phyloP scores from a whole-genome alignment of 2,888 invertebrate genomes.

The Leptinotarsa rubiginosa region DNA sequence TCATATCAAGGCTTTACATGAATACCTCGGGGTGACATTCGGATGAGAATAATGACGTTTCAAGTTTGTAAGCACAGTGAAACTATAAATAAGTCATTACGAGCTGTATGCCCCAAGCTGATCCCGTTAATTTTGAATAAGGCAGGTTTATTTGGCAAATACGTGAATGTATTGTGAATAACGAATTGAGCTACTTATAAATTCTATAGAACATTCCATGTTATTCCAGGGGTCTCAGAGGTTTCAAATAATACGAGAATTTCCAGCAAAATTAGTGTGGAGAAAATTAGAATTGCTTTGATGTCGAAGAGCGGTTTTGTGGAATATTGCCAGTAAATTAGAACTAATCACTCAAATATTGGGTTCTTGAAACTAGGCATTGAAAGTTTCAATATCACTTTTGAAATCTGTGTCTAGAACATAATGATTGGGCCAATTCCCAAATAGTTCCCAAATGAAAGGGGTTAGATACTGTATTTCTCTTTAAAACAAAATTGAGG shows the following conservation, averaged over 20 bases:
- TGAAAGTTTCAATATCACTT: no score
- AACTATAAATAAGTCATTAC: background rate
- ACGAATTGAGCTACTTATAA: background rate
- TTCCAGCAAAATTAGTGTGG: background rate
- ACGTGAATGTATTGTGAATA: background rate
- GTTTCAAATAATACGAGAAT: background rate
- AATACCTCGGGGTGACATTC: background rate
- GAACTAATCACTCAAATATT: no score
- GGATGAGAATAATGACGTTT: background rate
- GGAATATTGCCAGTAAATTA: no score
- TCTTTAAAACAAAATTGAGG: no score
- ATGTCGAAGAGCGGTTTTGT: no score
- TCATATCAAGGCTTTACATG: no score
- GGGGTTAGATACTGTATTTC: no score
- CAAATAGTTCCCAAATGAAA: no score
- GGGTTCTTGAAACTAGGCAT: no score
- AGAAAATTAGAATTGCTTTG: background rate
- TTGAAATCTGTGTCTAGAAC: no score
- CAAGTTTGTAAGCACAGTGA: background rate
- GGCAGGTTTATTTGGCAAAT: background rate
- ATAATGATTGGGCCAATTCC: no score
- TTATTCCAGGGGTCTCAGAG: no score
- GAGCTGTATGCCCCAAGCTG: constrained; percentile 2
- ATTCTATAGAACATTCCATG: background rate
- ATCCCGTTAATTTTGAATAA: constrained; percentile 3